These are phyloP conservation scores for Microctonus brassicae DNA, from an alignment of 2,888 invertebrate species.

Conservation along the genomic window DNA sequence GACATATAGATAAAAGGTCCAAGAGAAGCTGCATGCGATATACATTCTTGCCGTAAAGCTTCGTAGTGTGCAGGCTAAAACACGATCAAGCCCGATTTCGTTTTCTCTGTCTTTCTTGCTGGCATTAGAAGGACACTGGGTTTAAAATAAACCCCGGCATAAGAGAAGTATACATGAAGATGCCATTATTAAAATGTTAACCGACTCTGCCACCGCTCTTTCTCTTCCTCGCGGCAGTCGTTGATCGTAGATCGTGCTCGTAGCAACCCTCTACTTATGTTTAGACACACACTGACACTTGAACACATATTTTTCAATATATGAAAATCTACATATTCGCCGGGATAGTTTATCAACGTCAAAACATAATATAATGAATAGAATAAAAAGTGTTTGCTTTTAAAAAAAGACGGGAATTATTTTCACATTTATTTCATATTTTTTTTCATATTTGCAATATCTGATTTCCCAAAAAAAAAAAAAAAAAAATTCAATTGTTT, in stretches of 20 bases:
- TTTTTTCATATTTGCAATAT: too few species aligned
- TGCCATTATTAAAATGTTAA: constrained; percentile 59
- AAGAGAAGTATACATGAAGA: constrained; percentile 41
- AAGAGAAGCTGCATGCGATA: not conserved
- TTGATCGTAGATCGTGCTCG: constrained; percentile 60
- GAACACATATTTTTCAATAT: too few species aligned
- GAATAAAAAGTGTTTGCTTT: too few species aligned
- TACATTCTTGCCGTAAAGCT: not conserved
- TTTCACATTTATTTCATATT: too few species aligned
- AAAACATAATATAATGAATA: too few species aligned
- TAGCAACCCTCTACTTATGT: constrained; percentile 44
- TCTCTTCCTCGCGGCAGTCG: constrained; percentile 55
- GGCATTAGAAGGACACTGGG: constrained; percentile 66
- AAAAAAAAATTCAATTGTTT: too few species aligned
- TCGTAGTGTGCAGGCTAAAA: not conserved
- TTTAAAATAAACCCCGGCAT: constrained; percentile 65
- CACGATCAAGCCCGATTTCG: not conserved
- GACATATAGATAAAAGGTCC: not conserved
- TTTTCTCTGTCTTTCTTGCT: constrained; percentile 41
- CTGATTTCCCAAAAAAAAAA: too few species aligned
- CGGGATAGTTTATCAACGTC: too few species aligned
- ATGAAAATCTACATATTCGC: too few species aligned
- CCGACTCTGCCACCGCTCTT: constrained; percentile 46
- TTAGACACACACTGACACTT: not conserved
- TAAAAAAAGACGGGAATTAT: too few species aligned